Evolutionary conservation across 2,888 invertebrate genomes (phyloP), one percentile per base, ranked within the genome.

Genomic region (Miltochrista miniata): DNA sequence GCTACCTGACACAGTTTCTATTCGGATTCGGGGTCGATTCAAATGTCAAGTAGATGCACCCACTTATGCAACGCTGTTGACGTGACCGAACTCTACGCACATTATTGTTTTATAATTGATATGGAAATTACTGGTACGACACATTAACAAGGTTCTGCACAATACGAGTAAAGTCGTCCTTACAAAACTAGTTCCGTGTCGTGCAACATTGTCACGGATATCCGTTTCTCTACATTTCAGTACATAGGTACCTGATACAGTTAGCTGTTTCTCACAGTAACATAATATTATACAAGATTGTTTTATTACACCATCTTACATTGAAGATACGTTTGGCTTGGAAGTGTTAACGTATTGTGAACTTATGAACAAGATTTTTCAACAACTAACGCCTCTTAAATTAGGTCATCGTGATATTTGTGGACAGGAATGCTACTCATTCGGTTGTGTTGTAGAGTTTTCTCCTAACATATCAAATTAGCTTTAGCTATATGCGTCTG

Each of bases 21-120:
- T 91, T 91, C 88, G 83, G 86, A 91, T 90, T 90, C 90, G 89
- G 90, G 90, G 90, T 87, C 90, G 87, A 91, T 89, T 85, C 86
- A 91, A 91, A 91, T 91, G 90, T 90, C 90, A 90, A 88, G 83
- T 87, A 90, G 90, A 91, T 90, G 90, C 88, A 90, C 78, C 79
- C 78, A 87, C 85, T 91, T 90, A 90, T 90, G 90, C 88, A 90
- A 90, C 75, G 71, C 74, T 81, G 74, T 76, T 80, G 81, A 76
- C 77, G 76, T 79, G 81, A 76, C 74, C 76, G 69, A 74, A 74
- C 78, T 74, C 54, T 56, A 77, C 76, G 77, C 74, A 73, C 73
- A 68, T 10, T 72, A 45, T 29, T 45, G 67, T 73, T 72, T 59
- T 72, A 70, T 72, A 67, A 74, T 72, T 73, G 58, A 64, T 63